Percentiles rank a stretch among this genome's conserved stretches.
Conservation (phyloP, 2,888 invertebrate species). For the Gerosis bhagava region DNA sequence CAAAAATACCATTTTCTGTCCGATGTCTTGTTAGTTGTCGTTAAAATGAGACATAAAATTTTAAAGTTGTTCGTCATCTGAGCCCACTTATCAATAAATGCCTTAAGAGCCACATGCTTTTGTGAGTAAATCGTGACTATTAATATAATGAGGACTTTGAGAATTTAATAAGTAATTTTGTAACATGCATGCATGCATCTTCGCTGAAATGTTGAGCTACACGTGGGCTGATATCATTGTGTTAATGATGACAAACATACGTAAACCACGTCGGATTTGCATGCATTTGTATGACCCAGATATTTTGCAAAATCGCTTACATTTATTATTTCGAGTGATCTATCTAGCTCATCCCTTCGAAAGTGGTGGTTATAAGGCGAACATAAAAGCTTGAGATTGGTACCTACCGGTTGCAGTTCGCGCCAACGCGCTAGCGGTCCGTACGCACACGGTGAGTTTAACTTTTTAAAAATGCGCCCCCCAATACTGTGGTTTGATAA, state of each 20-base stretch:
- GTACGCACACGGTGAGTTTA: constrained; percentile 73
- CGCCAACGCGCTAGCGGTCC: constrained; percentile 60
- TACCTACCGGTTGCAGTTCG: constrained; percentile 53
- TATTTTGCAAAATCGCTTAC: constrained; percentile 43
- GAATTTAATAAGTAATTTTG: constrained; percentile 21
- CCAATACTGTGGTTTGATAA: constrained; percentile 1
- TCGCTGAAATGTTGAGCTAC: constrained; percentile 7
- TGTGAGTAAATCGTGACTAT: constrained; percentile 25
- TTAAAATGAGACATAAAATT: not conserved
- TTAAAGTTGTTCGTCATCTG: constrained; percentile 3
- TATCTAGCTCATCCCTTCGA: constrained; percentile 46
- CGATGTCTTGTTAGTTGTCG: too few relatives aligned
- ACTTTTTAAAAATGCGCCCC: constrained; percentile 5
- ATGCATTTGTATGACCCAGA: constrained; percentile 35
- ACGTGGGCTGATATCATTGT: constrained; percentile 9
- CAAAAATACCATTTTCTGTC: too few relatives aligned
- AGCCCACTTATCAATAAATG: not conserved
- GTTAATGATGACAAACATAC: constrained; percentile 16
- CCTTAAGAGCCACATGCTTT: constrained; percentile 1
- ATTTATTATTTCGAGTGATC: constrained; percentile 35
- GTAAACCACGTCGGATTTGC: constrained; percentile 8
- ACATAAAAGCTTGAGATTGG: constrained; percentile 58
- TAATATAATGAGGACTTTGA: constrained; percentile 20
- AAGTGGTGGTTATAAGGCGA: constrained; percentile 42
- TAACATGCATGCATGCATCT: constrained; percentile 20